phyloP scores from a whole-genome alignment of 2,888 invertebrate species.

The Nysson spinosus region DNA sequence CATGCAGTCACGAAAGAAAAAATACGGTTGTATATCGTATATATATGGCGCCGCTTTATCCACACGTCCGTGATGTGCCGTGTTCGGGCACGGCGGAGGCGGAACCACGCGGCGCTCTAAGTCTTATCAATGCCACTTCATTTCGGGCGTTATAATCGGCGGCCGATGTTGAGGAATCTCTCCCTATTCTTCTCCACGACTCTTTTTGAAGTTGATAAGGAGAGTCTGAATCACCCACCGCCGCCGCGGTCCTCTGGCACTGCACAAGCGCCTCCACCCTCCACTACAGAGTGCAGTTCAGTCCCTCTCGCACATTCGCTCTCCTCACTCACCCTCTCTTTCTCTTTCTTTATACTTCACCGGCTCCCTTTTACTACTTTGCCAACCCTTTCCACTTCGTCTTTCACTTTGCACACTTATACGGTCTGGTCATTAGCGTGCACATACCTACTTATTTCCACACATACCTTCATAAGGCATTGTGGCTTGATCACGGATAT shows the following conservation, averaged over 20 bases:
- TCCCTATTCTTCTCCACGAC: slow-evolving; percentile 22
- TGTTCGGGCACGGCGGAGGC: slow-evolving; percentile 55
- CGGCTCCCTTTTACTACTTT: neutral
- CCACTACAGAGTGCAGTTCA: slow-evolving; percentile 33
- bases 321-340: neutral
- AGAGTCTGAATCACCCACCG: slow-evolving; percentile 68
- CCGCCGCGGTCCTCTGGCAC: slow-evolving; percentile 63
- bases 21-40: slow-evolving; percentile 37
- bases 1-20: slow-evolving; percentile 30
- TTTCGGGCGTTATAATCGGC: slow-evolving; percentile 42
- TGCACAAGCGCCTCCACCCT: slow-evolving; percentile 59
- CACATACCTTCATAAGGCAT: slow-evolving; percentile 4
- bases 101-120: slow-evolving; percentile 53
- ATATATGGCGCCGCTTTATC: slow-evolving; percentile 51
- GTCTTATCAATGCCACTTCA: slow-evolving; percentile 56
- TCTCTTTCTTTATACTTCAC: slow-evolving; percentile 3
- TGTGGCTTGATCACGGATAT: slow-evolving; percentile 1
- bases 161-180: slow-evolving; percentile 31
- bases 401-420: slow-evolving; percentile 18
- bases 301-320: slow-evolving; percentile 14
- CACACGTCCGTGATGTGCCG: slow-evolving; percentile 51
- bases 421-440: slow-evolving; percentile 28
- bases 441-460: slow-evolving; percentile 3
- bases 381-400: slow-evolving; percentile 4
- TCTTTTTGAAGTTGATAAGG: slow-evolving; percentile 49